A percentile compares a stretch with the other conserved stretches of the same genome.
These are phyloP conservation scores for Melipona bicolor DNA, from an alignment of 2,888 invertebrate genomes.

Conservation along the genomic window DNA sequence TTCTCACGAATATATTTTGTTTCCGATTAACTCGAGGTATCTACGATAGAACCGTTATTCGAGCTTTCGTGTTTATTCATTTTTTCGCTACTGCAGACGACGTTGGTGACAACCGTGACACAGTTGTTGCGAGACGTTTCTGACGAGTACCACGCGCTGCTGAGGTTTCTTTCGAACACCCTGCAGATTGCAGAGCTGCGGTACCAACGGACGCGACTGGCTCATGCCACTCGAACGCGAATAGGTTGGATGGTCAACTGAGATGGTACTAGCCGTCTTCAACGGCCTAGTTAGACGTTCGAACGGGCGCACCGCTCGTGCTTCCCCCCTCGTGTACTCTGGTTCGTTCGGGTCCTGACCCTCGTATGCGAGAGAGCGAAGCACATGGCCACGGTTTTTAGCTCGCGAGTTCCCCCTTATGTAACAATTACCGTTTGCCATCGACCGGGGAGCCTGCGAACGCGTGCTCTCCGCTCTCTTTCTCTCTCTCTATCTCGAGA, in stretches of 20 bases:
- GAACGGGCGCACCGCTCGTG: constrained; percentile 10
- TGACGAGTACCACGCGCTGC: too few relatives aligned
- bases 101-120: too few relatives aligned
- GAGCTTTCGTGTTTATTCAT: too few relatives aligned
- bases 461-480: background rate
- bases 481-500: too few relatives aligned
- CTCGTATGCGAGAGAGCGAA: constrained; percentile 25
- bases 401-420: constrained; percentile 39
- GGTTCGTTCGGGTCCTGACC: constrained; percentile 47
- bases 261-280: constrained; percentile 10
- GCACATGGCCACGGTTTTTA: constrained; percentile 52
- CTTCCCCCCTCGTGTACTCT: constrained; percentile 14
- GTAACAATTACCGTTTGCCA: constrained; percentile 41
- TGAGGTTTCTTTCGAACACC: too few relatives aligned
- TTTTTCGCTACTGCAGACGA: too few relatives aligned
- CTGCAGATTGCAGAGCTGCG: too few relatives aligned
- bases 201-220: background rate
- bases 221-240: background rate
- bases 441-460: constrained; percentile 1
- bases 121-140: too few relatives aligned
- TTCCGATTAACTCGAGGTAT: too few relatives aligned
- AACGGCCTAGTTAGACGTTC: constrained; percentile 40
- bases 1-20: too few relatives aligned
- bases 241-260: background rate
- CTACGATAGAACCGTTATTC: too few relatives aligned